These are phyloP conservation scores for Pleuronectes platessa DNA, from an alignment of 2,113 vertebrate species.

Conservation along the genomic window DNA sequence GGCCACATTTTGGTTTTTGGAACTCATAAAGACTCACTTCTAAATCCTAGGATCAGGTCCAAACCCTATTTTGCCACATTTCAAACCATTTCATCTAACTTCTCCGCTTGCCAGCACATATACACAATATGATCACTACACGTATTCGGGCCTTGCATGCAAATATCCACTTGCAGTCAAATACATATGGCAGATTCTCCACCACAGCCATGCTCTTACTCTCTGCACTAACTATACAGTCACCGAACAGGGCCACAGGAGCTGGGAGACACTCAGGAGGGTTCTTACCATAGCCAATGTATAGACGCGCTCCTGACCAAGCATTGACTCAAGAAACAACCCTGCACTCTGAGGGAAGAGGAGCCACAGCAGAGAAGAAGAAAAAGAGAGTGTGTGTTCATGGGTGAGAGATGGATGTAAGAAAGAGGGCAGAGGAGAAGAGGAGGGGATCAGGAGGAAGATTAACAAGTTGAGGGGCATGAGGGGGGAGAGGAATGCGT, in stretches of 20 bases:
- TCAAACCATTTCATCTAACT: slow-evolving; percentile 9
- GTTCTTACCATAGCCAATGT: slow-evolving; percentile 80
- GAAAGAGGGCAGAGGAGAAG: slow-evolving; percentile 62
- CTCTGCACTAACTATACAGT: slow-evolving; percentile 18
- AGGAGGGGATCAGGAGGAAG: slow-evolving; percentile 54
- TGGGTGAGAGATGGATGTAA: slow-evolving; percentile 27
- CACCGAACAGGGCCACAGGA: slow-evolving; percentile 34
- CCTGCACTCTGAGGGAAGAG: slow-evolving; percentile 76
- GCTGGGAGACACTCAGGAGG: slow-evolving; percentile 29
- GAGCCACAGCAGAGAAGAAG: slow-evolving; percentile 29
- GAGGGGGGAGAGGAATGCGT: slow-evolving; percentile 25
- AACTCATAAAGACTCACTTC: background rate
- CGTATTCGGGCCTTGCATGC: slow-evolving; percentile 39
- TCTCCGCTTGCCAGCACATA: background rate
- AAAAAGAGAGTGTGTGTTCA: slow-evolving; percentile 1
- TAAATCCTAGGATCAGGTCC: background rate
- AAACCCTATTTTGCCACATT: slow-evolving; percentile 6
- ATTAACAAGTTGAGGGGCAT: slow-evolving; percentile 67
- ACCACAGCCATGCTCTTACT: slow-evolving; percentile 34
- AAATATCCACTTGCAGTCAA: slow-evolving; percentile 6
- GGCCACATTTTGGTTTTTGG: too few relatives aligned
- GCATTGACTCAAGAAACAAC: slow-evolving; percentile 79
- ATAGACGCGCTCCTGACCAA: slow-evolving; percentile 80
- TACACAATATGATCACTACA: background rate
- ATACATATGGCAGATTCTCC: background rate